Percentiles rank a stretch among this genome's conserved stretches.
Evolutionary conservation across 2,797 vertebrate genomes (phyloP).

Genomic region (Sphenodon punctatus): DNA sequence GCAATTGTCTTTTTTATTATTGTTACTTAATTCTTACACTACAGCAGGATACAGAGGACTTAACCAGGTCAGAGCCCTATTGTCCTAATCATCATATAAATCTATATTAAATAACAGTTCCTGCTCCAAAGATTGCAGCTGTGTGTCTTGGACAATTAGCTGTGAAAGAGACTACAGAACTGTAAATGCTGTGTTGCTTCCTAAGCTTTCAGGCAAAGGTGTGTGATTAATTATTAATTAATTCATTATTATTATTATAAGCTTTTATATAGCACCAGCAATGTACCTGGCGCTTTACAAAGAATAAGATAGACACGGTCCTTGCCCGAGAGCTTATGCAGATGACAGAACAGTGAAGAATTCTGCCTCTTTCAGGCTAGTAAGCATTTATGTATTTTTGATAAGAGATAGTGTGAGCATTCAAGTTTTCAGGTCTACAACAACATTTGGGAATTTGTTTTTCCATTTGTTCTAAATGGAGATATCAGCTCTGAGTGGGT

Average conservation of each 20-base stretch:
- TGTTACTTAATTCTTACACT: rapidly evolving
- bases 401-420: not conserved
- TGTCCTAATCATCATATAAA: not conserved
- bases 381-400: slow-evolving; percentile 22
- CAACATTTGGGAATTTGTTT: not conserved
- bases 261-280: no score
- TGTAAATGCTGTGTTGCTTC: not conserved
- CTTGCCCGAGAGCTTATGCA: no score
- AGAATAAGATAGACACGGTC: no score
- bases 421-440: not conserved
- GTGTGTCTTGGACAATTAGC: not conserved
- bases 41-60: not conserved
- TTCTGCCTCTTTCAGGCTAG: not conserved
- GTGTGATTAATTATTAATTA: no score
- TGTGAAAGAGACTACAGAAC: not conserved
- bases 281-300: no score
- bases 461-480: slow-evolving; percentile 15
- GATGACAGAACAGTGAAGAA: not conserved
- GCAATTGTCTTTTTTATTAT: not conserved
- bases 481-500: not conserved
- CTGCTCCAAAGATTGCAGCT: not conserved
- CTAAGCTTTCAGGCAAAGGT: not conserved
- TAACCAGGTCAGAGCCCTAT: not conserved
- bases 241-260: no score
- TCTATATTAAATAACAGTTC: not conserved